phyloP scores from a whole-genome alignment of 1,140 invertebrate species.

The Oedothorax gibbosus region DNA sequence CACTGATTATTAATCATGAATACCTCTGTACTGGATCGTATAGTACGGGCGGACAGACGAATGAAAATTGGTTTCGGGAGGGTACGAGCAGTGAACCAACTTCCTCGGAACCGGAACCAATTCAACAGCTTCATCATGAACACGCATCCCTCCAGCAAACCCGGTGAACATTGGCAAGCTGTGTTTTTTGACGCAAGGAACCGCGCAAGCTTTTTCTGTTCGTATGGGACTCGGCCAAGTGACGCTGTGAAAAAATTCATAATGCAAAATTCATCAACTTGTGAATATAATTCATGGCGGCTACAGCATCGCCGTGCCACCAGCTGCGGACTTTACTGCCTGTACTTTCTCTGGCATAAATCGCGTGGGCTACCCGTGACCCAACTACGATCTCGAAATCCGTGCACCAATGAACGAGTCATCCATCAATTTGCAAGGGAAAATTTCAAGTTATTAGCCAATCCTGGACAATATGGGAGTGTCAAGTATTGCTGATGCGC shows the following conservation, averaged over 20 bases:
- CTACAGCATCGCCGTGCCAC: neutral
- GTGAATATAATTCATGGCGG: neutral
- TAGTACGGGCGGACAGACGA: neutral
- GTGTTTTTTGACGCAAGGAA: neutral
- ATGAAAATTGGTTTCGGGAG: neutral
- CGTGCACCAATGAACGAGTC: neutral
- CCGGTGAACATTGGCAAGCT: neutral
- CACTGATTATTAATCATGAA: neutral
- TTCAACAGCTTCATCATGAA: neutral
- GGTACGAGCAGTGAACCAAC: neutral
- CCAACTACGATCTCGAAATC: neutral
- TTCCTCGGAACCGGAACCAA: neutral
- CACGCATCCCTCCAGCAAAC: neutral
- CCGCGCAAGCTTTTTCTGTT: neutral
- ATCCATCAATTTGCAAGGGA: neutral
- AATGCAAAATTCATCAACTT: neutral
- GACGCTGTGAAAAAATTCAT: neutral
- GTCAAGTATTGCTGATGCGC: neutral
- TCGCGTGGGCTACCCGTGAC: neutral
- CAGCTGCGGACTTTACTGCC: neutral
- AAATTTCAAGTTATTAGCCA: neutral
- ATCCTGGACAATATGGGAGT: neutral
- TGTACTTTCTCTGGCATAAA: neutral
- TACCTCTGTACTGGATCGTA: neutral
- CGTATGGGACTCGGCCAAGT: neutral